phyloP scores from a whole-genome alignment of 1,140 invertebrate species.

The Meloidogyne floridensis region DNA sequence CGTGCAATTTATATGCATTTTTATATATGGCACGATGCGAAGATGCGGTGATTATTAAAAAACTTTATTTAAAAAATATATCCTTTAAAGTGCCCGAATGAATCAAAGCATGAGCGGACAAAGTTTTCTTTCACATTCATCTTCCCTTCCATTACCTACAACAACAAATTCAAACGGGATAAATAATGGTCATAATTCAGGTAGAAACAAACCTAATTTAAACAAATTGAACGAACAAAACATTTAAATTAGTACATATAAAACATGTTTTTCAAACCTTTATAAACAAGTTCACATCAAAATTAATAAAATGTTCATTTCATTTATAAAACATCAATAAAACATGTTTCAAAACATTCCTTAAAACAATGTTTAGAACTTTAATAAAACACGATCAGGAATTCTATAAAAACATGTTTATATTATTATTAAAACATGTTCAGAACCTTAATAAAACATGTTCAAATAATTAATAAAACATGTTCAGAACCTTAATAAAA shows the following conservation, averaged over 20 bases:
- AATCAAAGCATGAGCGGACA: conserved; percentile 63
- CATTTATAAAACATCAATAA: no score
- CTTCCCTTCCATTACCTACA: conserved; percentile 19
- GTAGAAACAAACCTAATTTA: not conserved
- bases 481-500: not conserved
- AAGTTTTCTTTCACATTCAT: conserved; percentile 54
- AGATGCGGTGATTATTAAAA: conserved; percentile 38
- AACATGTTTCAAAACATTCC: no score
- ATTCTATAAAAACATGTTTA: no score
- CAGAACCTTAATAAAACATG: not conserved
- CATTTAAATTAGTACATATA: not conserved
- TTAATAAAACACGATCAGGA: no score
- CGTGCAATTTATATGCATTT: conserved; percentile 52
- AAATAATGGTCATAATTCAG: not conserved
- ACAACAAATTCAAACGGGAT: not conserved
- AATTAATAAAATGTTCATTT: no score
- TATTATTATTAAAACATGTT: not conserved
- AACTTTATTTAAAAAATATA: not conserved
- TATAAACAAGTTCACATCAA: not conserved
- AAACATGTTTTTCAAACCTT: no score
- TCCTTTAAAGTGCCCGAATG: conserved; percentile 53
- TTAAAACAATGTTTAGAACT: no score
- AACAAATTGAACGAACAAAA: no score
- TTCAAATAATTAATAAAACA: not conserved
- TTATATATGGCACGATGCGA: conserved; percentile 61